Percentiles rank a stretch among this genome's conserved stretches.
Evolutionary conservation across 2,888 invertebrate genomes (phyloP).

Genomic region (Pheosia tremula): DNA sequence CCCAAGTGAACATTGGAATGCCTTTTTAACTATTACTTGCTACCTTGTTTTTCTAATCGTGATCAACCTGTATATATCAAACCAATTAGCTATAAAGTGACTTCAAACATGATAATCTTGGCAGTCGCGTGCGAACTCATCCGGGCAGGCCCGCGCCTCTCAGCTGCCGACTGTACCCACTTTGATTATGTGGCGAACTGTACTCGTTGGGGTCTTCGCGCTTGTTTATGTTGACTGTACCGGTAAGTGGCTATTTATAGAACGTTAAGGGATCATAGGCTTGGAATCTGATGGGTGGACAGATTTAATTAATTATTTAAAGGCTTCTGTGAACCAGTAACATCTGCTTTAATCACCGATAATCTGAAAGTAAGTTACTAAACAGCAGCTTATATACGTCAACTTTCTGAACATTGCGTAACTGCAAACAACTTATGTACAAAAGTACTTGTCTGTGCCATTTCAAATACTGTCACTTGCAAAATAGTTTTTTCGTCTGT

Average conservation of each 20-base stretch:
- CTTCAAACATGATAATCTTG: conserved; percentile 28
- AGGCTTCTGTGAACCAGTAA: no score
- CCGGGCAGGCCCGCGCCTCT: conserved; percentile 17
- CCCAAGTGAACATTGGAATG: no score
- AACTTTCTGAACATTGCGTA: no score
- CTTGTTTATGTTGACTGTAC: conserved; percentile 23
- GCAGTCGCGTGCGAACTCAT: conserved; percentile 38
- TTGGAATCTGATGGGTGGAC: neutral
- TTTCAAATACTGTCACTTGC: no score
- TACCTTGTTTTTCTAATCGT: neutral
- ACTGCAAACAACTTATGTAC: no score
- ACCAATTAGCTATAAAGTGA: conserved; percentile 45
- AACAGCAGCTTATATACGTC: no score
- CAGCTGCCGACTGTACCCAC: conserved; percentile 14
- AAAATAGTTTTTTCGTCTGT: no score
- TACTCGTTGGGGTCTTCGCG: conserved; percentile 23
- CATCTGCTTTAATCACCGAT: no score
- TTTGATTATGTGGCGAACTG: conserved; percentile 31
- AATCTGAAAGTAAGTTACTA: no score
- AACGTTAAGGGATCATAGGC: neutral
- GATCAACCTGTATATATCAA: conserved; percentile 43
- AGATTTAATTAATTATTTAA: no score
- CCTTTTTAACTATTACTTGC: no score
- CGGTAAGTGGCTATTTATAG: conserved; percentile 30
- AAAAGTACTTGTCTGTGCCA: no score